Evolutionary conservation across 2,113 vertebrate genomes (phyloP).

Genomic region (Tenebrosternarchus preto): DNA sequence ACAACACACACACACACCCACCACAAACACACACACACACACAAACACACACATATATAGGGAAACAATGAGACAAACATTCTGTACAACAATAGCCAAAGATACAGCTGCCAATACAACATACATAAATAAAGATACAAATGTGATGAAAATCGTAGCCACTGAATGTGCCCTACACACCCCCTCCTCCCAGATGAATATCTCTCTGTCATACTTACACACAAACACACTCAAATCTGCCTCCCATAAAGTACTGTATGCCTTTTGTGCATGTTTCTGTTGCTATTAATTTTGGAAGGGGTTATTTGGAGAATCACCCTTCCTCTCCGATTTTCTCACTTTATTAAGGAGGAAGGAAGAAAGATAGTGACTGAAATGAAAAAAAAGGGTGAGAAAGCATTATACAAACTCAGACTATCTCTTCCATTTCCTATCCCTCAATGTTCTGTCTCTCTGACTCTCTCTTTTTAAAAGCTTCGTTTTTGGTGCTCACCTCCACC

Average conservation of each 20-base stretch:
- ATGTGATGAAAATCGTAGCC: too few relatives aligned
- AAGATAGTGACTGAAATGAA: too few relatives aligned
- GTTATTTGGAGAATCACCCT: too few relatives aligned
- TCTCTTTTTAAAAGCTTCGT: neutral
- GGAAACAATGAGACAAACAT: neutral
- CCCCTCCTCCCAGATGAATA: too few relatives aligned
- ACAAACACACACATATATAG: constrained; percentile 13
- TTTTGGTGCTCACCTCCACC: constrained; percentile 76
- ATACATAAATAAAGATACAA: too few relatives aligned
- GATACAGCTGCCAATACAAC: neutral
- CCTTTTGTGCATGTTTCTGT: neutral
- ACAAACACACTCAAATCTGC: too few relatives aligned
- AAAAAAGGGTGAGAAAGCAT: neutral
- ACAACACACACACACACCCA: constrained; percentile 10
- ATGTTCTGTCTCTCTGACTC: too few relatives aligned
- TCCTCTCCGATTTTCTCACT: too few relatives aligned
- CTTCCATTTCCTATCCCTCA: neutral
- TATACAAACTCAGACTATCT: neutral
- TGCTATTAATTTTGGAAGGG: neutral
- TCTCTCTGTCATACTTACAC: too few relatives aligned
- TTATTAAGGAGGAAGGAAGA: too few relatives aligned
- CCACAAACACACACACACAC: constrained; percentile 27
- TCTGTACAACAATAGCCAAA: neutral
- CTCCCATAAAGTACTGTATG: too few relatives aligned
- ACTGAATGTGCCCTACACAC: too few relatives aligned